These are phyloP conservation scores for Tympanoctomys barrerae DNA, from an alignment of 2,797 vertebrate species.

Conservation along the genomic window DNA sequence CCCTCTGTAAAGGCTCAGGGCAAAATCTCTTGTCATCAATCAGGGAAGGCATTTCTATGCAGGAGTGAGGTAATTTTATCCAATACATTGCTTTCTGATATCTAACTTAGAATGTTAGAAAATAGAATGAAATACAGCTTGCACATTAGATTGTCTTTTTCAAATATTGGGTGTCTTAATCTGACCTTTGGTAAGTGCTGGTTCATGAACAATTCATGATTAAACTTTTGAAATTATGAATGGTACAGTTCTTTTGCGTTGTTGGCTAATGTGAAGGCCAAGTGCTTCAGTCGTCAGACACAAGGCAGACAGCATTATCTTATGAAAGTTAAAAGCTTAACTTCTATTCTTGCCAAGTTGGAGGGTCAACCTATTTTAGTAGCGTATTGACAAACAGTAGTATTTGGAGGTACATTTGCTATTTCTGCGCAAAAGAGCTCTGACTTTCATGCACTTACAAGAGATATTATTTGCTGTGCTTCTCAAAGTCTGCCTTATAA, in stretches of 20 bases:
- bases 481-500: not conserved
- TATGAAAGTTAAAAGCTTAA: not conserved
- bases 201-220: not conserved
- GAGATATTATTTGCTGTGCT: not conserved
- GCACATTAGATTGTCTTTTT: constrained; percentile 23
- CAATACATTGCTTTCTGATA: constrained; percentile 47
- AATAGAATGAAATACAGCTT: not conserved
- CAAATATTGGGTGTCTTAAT: constrained; percentile 22
- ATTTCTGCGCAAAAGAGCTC: not conserved
- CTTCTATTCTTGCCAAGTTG: not conserved
- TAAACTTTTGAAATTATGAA: not conserved
- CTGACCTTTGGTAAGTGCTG: not conserved
- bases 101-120: constrained; percentile 38
- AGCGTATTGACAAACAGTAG: not conserved
- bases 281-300: constrained; percentile 3
- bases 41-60: constrained; percentile 41
- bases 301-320: not conserved
- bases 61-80: constrained; percentile 62
- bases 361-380: not conserved
- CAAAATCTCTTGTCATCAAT: constrained; percentile 33
- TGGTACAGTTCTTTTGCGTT: not conserved
- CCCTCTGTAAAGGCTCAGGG: constrained; percentile 9
- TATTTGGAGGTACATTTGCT: not conserved
- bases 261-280: not conserved
- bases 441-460: not conserved